Conservation (phyloP, 2,888 invertebrate species). For the Ceriagrion tenellum region DNA sequence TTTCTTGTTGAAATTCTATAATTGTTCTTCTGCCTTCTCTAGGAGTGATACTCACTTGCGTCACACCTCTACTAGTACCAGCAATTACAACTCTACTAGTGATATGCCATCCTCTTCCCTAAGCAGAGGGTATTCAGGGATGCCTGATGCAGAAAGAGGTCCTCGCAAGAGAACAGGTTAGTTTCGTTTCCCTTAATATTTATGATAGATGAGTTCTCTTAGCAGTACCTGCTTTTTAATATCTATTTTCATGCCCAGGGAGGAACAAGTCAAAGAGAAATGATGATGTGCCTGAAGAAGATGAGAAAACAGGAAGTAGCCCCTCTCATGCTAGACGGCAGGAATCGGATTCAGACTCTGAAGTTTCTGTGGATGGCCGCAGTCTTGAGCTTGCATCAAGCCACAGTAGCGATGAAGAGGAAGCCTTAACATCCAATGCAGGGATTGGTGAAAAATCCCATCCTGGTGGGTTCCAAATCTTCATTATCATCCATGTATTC, state of each 20-base stretch:
- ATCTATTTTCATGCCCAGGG: not conserved
- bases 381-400: slow-evolving; percentile 96
- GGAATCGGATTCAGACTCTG: slow-evolving; percentile 90
- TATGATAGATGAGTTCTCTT: not conserved
- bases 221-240: too few relatives aligned
- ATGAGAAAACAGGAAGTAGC: slow-evolving; percentile 71
- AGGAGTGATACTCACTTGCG: slow-evolving; percentile 91
- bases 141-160: slow-evolving; percentile 77
- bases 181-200: not conserved
- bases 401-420: slow-evolving; percentile 95
- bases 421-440: slow-evolving; percentile 75
- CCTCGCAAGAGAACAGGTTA: slow-evolving; percentile 20
- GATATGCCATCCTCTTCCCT: slow-evolving; percentile 85
- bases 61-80: slow-evolving; percentile 90
- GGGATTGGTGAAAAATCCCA: slow-evolving; percentile 55
- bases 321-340: slow-evolving; percentile 78
- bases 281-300: slow-evolving; percentile 54
- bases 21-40: slow-evolving; percentile 72
- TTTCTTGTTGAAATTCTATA: not conserved
- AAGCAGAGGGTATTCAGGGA: slow-evolving; percentile 35
- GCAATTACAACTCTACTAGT: slow-evolving; percentile 87
- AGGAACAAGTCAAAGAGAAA: slow-evolving; percentile 58
- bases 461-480: not conserved
- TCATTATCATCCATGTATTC: too few relatives aligned
- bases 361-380: slow-evolving; percentile 85